A percentile compares a stretch with the other conserved stretches of the same genome.
These are phyloP conservation scores for Remorina albescens DNA, from an alignment of 2,797 vertebrate species.

Conservation along the genomic window DNA sequence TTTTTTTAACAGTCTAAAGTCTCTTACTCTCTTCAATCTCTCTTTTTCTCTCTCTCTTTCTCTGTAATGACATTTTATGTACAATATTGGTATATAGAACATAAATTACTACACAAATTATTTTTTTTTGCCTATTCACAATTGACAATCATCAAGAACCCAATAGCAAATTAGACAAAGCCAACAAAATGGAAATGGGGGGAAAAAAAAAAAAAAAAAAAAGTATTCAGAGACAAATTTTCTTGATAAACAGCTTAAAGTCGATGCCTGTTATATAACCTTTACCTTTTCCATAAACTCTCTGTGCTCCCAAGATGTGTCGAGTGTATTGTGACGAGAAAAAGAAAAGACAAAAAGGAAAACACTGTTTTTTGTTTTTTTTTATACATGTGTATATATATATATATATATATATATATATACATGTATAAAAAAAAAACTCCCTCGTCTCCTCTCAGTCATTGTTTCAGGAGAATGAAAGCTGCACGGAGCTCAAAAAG, in stretches of 20 bases:
- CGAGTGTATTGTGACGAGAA: slow-evolving; percentile 72
- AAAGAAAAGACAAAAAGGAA: slow-evolving; percentile 22
- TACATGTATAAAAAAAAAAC: no score
- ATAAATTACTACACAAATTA: slow-evolving; percentile 89
- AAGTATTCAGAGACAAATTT: slow-evolving; percentile 69
- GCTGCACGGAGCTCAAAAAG: slow-evolving; percentile 61
- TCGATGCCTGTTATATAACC: slow-evolving; percentile 77
- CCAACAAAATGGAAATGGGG: slow-evolving; percentile 41
- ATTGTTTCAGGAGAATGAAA: slow-evolving; percentile 63
- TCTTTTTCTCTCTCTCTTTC: slow-evolving; percentile 69
- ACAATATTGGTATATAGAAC: slow-evolving; percentile 90
- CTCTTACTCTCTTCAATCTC: slow-evolving; percentile 77
- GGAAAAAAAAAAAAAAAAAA: slow-evolving; percentile 38
- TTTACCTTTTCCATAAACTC: slow-evolving; percentile 77
- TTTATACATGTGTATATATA: no score
- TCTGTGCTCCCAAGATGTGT: slow-evolving; percentile 81
- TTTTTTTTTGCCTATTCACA: slow-evolving; percentile 85
- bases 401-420: no score
- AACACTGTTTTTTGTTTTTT: slow-evolving; percentile 24
- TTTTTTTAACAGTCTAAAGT: slow-evolving; percentile 83
- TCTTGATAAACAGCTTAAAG: slow-evolving; percentile 73
- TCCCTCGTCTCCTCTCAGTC: slow-evolving; percentile 65
- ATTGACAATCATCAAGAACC: slow-evolving; percentile 82
- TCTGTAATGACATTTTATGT: slow-evolving; percentile 87
- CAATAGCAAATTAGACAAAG: slow-evolving; percentile 74